Conservation (phyloP, 1,140 invertebrate genomes). For the Euura lappo region DNA sequence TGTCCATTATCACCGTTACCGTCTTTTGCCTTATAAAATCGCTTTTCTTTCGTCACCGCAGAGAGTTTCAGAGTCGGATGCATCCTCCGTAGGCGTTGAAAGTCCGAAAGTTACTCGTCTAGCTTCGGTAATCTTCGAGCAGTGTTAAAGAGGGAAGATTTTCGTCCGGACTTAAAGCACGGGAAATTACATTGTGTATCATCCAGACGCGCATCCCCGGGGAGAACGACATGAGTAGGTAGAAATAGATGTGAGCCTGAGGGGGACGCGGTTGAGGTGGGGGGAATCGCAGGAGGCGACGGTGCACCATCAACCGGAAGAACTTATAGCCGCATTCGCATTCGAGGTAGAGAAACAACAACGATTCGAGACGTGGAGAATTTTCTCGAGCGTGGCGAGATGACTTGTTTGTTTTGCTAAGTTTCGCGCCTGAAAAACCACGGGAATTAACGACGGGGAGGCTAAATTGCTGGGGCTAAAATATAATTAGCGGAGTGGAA, state of each 20-base stretch:
- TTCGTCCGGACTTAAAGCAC: not conserved
- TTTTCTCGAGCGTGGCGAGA: not conserved
- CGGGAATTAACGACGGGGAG: not conserved
- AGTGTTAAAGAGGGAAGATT: not conserved
- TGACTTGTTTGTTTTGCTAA: not conserved
- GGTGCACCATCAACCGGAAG: not conserved
- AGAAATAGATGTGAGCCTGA: not conserved
- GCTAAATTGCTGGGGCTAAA: no score
- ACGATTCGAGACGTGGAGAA: not conserved
- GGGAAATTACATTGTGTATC: constrained; percentile 12
- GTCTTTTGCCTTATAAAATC: not conserved
- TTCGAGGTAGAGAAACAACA: not conserved
- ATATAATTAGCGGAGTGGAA: no score
- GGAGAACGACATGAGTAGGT: not conserved
- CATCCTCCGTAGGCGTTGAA: not conserved
- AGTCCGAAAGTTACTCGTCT: not conserved
- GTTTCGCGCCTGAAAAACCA: not conserved
- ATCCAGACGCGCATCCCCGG: not conserved
- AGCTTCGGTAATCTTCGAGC: no score
- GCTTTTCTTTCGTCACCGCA: not conserved
- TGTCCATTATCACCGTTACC: not conserved
- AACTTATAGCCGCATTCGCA: not conserved
- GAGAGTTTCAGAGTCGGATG: not conserved
- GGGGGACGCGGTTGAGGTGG: not conserved
- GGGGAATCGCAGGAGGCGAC: not conserved